A percentile compares a stretch with the other conserved stretches of the same genome.
These are phyloP conservation scores for Heteractis magnifica DNA, from an alignment of 92 coral and sea anemone species.

Conservation along the genomic window DNA sequence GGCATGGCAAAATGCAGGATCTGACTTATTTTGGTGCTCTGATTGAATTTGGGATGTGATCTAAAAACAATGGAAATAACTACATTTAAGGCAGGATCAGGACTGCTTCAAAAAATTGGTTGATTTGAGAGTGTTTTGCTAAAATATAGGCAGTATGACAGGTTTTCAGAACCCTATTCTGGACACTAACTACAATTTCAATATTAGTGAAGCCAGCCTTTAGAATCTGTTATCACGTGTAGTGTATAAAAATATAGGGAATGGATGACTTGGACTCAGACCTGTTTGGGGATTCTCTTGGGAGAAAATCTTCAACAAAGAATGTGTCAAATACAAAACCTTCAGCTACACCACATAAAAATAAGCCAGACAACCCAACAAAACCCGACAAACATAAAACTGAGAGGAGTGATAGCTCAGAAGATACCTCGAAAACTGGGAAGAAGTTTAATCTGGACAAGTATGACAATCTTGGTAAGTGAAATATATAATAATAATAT, in stretches of 20 bases:
- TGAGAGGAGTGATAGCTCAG: conserved; percentile 1
- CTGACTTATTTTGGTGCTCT: no score
- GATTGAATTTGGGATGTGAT: no score
- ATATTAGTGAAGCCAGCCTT: no score
- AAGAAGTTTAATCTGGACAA: conserved; percentile 59
- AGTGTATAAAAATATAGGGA: conserved; percentile 41
- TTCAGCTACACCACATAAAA: conserved; percentile 23
- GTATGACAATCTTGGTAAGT: conserved; percentile 36
- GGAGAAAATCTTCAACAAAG: conserved; percentile 43
- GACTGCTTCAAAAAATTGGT: no score
- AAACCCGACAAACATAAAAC: conserved; percentile 3
- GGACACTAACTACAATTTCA: no score
- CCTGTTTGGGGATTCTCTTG: conserved; percentile 83
- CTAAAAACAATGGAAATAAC: no score
- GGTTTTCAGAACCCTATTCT: no score
- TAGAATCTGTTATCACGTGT: no score
- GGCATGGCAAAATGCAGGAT: no score
- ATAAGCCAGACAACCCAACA: background rate
- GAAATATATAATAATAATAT: background rate
- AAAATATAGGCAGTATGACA: no score
- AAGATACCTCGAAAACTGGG: conserved; percentile 25
- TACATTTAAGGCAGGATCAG: no score
- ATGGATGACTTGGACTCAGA: conserved; percentile 96
- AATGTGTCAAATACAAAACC: conserved; percentile 31
- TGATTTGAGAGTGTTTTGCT: no score